Evolutionary conservation across 2,888 invertebrate genomes (phyloP).

Genomic region (Dromius quadrimaculatus): DNA sequence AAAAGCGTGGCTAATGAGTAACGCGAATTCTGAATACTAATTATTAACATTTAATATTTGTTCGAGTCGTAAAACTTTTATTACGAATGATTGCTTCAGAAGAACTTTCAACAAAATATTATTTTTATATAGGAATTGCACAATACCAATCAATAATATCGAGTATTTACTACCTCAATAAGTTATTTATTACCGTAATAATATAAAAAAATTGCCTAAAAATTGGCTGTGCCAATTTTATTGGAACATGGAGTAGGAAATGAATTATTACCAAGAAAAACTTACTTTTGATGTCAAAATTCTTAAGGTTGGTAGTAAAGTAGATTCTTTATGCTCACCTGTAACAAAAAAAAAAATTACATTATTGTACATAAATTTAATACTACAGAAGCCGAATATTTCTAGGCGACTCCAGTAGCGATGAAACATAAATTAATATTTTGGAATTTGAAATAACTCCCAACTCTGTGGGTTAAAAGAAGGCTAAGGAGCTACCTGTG

Average conservation of each 20-base stretch:
- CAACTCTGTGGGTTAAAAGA: conserved; percentile 13
- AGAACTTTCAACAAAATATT: too few relatives aligned
- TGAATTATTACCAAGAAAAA: conserved; percentile 6
- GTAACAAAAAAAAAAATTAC: conserved; percentile 24
- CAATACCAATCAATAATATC: too few relatives aligned
- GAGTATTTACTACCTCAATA: too few relatives aligned
- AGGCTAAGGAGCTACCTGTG: conserved; percentile 9
- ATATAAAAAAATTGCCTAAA: too few relatives aligned
- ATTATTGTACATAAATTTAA: conserved; percentile 14
- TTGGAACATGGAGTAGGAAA: too few relatives aligned
- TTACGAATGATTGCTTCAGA: too few relatives aligned
- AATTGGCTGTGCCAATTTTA: too few relatives aligned
- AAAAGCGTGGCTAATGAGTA: background rate
- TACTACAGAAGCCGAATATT: conserved; percentile 32
- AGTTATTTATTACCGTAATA: too few relatives aligned
- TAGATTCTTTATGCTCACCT: conserved; percentile 29
- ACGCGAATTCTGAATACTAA: conserved; percentile 17
- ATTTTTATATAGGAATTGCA: too few relatives aligned
- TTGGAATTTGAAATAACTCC: conserved; percentile 32
- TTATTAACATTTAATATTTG: conserved; percentile 2
- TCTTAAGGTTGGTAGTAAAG: background rate
- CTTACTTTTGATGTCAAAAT: conserved; percentile 5
- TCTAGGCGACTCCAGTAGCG: conserved; percentile 35
- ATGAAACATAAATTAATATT: conserved; percentile 32
- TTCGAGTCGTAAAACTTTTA: background rate